Evolutionary conservation across 2,797 vertebrate species (phyloP), one percentile per base, ranked within the genome.

Genomic region (Okamejei kenojei): DNA sequence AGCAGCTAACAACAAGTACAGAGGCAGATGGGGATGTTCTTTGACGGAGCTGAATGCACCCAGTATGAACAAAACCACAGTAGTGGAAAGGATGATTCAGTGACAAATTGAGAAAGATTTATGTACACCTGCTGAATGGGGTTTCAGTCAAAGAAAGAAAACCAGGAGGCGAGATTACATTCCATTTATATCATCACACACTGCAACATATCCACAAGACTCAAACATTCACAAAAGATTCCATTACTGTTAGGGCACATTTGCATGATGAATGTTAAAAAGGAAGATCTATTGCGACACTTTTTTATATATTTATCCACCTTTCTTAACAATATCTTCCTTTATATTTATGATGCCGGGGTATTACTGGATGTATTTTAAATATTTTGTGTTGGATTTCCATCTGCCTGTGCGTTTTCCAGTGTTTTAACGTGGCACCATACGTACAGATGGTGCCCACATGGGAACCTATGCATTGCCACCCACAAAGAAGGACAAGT

Each of bases 121-220:
- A 92, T 92, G 90, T 54, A 17, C 90, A 92, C 90, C 90, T 92
- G 71, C 90, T 92, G 71, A 92, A 92, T 92, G 90, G 90, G 23
- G 71, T 76, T 92, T 92, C 90, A 92, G 90, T 92, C 90, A 74
- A 29, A 92, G 68, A 92, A 92, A 92, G 90, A 92, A 74, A 45
- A 92, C 71, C 23, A 19, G 90, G 71, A 76, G 90, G 26, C 68
- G 54, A n/a, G 68, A 74, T 92, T 92, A 73, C 90, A 74, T 92
- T 92, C 90, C 90, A 76, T 92, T 74, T 92, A 92, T 92, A 76
- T 73, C 90, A 92, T 74, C 35, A 10, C 90, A 92, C 90, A 76
- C 90, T 76, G 90, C 90, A 73, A 54, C 35, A 92, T 26, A 92
- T 76, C 71, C 35, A 54, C 68, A 76, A 76, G 65, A 91, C 68